These are phyloP conservation scores for zebrafish (Danio rerio) DNA, from an alignment of 2,113 vertebrate species.

Conservation along the genomic window GRCz12tu NC_133187.1:6184001-6184500, in stretches of 20 bases:
- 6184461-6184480: no score
- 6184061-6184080: not conserved
- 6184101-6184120: not conserved
- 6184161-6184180: constrained; percentile 37
- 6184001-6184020: not conserved
- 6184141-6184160: constrained; percentile 32
- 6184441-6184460: no score
- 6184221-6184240: constrained; percentile 28
- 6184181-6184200: constrained; percentile 17
- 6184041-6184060: not conserved
- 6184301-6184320: constrained; percentile 47
- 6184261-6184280: constrained; percentile 41
- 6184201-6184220: constrained; percentile 28
- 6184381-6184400: not conserved
- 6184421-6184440: no score
- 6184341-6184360: constrained; percentile 43
- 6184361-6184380: constrained; percentile 16
- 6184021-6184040: constrained; percentile 6
- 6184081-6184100: not conserved
- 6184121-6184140: constrained; percentile 12
- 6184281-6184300: constrained; percentile 52
- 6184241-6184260: constrained; percentile 44
- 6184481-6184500: no score
- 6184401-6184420: not conserved
- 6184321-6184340: constrained; percentile 33